Base-by-base conservation (phyloP, 2,888 invertebrate genomes). In the Cephalotes varians region DNA sequence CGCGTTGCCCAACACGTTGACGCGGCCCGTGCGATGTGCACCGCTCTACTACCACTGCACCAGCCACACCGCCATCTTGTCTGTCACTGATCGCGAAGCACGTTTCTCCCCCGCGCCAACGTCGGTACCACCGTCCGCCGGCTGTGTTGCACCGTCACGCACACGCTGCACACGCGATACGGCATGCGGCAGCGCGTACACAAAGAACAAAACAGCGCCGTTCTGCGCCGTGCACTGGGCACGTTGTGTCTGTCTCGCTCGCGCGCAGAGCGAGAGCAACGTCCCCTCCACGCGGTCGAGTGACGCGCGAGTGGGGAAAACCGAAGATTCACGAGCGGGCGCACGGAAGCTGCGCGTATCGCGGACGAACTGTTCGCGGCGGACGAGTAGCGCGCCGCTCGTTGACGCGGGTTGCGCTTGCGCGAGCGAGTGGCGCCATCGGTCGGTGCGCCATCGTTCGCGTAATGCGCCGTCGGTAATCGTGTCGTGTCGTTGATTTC, bases 1-100 rank as follows among this genome's bases (percentile, higher is more conserved):
- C 18, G 25, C 97, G 97, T 90, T 28, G 97, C 97, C 96, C 94
- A 49, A 31, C 76, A 65, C 77, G 62, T 82, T 80, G 67, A 56
- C 60, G 82, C 67, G 34, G 21, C 65, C 95, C 81, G 84, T 85
- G 73, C 81, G 54, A 56, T 47, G 67, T 34, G 83, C 83, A 86
- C 79, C 85, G 87, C 86, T 81, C 82, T 84, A 54, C 62, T 84
- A 81, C 81, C 95, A 94, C 95, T 95, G 95, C 96, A 96, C 96
- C 94, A 95, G 95, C 94, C 94, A 91, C 93, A 93, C 92, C 93
- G 93, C 93, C 94, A 94, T 94, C 92, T 93, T 93, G 90, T 90
- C 92, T 93, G 93, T 93, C 93, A 93, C 93, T 93, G 93, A 85
- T 84, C 87, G 85, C 88, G 85, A 81, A 84, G 81, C 89, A 85